Percentiles rank a stretch among this genome's conserved stretches.
Conservation (phyloP, 2,797 vertebrate genomes). For the Phalloptychus januarius region DNA sequence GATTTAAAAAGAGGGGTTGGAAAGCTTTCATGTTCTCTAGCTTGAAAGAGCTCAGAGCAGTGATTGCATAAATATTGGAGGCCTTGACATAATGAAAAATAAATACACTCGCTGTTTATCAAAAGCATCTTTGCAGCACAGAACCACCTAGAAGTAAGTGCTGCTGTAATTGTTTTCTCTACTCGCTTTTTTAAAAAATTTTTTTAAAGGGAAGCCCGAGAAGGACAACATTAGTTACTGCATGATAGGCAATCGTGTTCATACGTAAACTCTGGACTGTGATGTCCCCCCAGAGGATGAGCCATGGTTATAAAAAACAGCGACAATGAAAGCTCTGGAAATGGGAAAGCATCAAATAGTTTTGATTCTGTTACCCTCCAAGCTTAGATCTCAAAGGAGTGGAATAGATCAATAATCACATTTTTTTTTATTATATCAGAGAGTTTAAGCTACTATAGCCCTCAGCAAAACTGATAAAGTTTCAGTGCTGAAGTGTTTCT, state of each 20-base stretch:
- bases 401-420: slow-evolving; percentile 54
- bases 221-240: slow-evolving; percentile 52
- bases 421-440: slow-evolving; percentile 34
- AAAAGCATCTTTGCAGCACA: slow-evolving; percentile 30
- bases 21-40: slow-evolving; percentile 53
- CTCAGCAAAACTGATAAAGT: slow-evolving; percentile 30
- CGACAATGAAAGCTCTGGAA: slow-evolving; percentile 30
- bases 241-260: slow-evolving; percentile 38
- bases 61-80: slow-evolving; percentile 51
- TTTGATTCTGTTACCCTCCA: slow-evolving; percentile 43
- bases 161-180: slow-evolving; percentile 55
- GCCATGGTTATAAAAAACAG: slow-evolving; percentile 20
- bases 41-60: slow-evolving; percentile 50
- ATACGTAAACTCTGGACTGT: slow-evolving; percentile 24
- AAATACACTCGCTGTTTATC: slow-evolving; percentile 48
- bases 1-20: slow-evolving; percentile 57
- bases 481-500: slow-evolving; percentile 22
- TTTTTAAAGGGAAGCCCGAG: slow-evolving; percentile 14
- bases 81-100: slow-evolving; percentile 56
- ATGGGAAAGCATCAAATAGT: slow-evolving; percentile 16
- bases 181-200: slow-evolving; percentile 8
- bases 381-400: slow-evolving; percentile 24
- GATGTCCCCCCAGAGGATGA: slow-evolving; percentile 31
- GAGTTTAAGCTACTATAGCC: slow-evolving; percentile 14
- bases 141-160: slow-evolving; percentile 11